Evolutionary conservation across 2,113 vertebrate species (phyloP).

Genomic region (Prinia subflava): DNA sequence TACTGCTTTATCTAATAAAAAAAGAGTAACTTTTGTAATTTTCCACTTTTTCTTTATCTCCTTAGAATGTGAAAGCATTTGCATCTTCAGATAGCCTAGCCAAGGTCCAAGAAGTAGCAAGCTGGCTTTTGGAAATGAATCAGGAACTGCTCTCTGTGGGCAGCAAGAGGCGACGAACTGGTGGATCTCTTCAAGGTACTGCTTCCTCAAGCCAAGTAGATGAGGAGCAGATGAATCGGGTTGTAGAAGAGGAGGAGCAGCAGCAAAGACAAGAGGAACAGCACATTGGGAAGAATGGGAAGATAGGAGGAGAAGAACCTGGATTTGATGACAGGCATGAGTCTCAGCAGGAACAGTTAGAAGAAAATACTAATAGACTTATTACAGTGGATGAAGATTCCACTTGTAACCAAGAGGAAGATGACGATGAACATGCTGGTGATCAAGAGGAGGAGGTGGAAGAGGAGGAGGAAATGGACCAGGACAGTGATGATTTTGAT

Average conservation of each 20-base stretch:
- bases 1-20: not conserved
- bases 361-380: conserved; percentile 82
- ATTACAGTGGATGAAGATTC: conserved; percentile 76
- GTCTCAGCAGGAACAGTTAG: conserved; percentile 70
- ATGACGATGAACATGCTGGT: conserved; percentile 82
- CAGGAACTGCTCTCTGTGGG: conserved; percentile 99
- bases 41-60: not conserved
- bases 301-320: conserved; percentile 66
- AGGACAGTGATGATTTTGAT: conserved; percentile 98
- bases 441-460: conserved; percentile 84
- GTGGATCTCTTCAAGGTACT: conserved; percentile 91
- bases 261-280: conserved; percentile 76
- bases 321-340: conserved; percentile 67
- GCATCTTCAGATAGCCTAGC: conserved; percentile 98
- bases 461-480: conserved; percentile 98
- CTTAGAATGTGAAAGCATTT: conserved; percentile 96
- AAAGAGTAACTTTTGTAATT: not conserved
- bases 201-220: conserved; percentile 89
- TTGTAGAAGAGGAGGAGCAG: conserved; percentile 85
- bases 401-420: conserved; percentile 76
- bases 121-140: conserved; percentile 99
- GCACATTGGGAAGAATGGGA: conserved; percentile 74
- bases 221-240: conserved; percentile 89
- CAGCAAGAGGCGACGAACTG: conserved; percentile 93
- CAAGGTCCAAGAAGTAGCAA: conserved; percentile 99